Conservation (phyloP, 2,888 invertebrate genomes). For the Amblyjoppa fuscipennis region DNA sequence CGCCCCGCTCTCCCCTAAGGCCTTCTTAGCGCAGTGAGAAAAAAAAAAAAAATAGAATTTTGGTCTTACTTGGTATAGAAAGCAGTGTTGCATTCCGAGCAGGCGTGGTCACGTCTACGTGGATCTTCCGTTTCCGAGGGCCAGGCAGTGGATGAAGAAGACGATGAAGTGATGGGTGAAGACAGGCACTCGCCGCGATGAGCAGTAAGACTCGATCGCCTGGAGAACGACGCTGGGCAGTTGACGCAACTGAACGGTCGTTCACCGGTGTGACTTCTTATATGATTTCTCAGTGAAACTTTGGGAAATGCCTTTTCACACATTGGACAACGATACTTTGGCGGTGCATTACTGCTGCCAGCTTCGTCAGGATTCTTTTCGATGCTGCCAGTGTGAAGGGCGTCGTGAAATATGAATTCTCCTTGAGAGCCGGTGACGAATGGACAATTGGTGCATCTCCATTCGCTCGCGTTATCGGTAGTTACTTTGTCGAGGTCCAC, state of each 20-base stretch:
- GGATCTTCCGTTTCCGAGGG: constrained; percentile 19
- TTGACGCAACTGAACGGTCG: constrained; percentile 89
- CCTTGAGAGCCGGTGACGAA: constrained; percentile 89
- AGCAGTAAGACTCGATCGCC: constrained; percentile 88
- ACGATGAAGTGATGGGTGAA: constrained; percentile 31
- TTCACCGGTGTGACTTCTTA: constrained; percentile 91
- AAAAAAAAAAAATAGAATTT: background rate
- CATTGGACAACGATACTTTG: constrained; percentile 89
- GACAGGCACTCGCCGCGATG: constrained; percentile 86
- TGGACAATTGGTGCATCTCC: constrained; percentile 88
- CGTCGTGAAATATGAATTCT: constrained; percentile 91
- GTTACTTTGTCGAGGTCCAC: constrained; percentile 41
- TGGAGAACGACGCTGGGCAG: constrained; percentile 89
- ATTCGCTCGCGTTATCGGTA: constrained; percentile 76
- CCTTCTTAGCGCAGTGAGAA: background rate
- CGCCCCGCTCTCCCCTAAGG: no score
- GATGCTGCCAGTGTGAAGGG: constrained; percentile 88
- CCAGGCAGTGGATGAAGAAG: background rate
- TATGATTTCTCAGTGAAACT: constrained; percentile 89
- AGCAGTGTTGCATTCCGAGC: constrained; percentile 81
- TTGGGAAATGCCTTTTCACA: constrained; percentile 90
- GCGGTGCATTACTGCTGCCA: constrained; percentile 74
- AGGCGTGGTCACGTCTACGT: constrained; percentile 78
- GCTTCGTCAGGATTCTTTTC: constrained; percentile 80
- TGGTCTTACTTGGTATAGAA: constrained; percentile 85